Evolutionary conservation across 2,113 vertebrate genomes (phyloP).

Genomic region (Periophthalmus modestus): DNA sequence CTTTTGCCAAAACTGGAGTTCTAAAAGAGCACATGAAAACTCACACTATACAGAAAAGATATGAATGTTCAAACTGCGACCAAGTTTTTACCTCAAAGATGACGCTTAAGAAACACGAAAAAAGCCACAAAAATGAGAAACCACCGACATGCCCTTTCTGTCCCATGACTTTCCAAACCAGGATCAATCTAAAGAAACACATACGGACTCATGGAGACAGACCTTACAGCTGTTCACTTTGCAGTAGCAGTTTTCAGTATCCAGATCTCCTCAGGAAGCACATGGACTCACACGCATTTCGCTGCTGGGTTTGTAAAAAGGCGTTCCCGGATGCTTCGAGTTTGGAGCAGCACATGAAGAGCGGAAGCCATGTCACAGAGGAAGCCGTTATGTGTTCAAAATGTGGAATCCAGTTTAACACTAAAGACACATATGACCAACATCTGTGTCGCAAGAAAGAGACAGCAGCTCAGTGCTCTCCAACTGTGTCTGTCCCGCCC

Average conservation of each 20-base stretch:
- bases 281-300: not conserved
- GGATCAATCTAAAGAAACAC: not conserved
- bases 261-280: not conserved
- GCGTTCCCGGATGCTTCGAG: not conserved
- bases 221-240: not conserved
- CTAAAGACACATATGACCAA: not conserved
- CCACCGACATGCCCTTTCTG: not conserved
- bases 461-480: not conserved
- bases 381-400: not conserved
- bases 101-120: not conserved
- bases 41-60: not conserved
- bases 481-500: not conserved
- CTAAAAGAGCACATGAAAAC: not conserved
- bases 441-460: not conserved
- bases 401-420: not conserved
- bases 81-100: not conserved
- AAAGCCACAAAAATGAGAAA: not conserved
- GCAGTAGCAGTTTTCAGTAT: not conserved
- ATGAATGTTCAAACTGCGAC: not conserved
- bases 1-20: not conserved
- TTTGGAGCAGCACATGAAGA: not conserved
- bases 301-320: not conserved
- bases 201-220: not conserved
- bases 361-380: not conserved
- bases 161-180: not conserved